phyloP scores from a whole-genome alignment of 2,797 vertebrate genomes.

The Rhadinocentrus ornatus region DNA sequence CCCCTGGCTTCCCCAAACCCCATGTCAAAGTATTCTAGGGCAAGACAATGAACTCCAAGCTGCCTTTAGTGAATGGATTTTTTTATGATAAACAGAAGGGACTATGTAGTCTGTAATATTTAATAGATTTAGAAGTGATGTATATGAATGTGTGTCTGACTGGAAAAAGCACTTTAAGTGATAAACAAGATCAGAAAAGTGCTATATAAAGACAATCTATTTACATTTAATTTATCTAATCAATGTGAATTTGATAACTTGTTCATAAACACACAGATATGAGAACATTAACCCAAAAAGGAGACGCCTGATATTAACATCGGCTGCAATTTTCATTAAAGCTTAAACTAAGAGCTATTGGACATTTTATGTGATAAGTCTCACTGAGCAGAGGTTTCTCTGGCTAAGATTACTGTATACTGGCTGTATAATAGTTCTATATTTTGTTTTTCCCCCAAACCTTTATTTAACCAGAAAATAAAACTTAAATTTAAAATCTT shows the following conservation, averaged over 20 bases:
- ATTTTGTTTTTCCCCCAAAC: background rate
- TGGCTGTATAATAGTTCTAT: background rate
- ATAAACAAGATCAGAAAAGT: background rate
- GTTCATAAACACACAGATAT: constrained; percentile 38
- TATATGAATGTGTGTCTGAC: background rate
- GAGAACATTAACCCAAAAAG: constrained; percentile 20
- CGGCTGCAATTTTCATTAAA: constrained; percentile 14
- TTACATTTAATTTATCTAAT: constrained; percentile 31
- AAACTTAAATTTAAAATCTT: background rate
- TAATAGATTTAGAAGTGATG: background rate
- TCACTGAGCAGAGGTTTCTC: constrained; percentile 3
- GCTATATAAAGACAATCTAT: background rate
- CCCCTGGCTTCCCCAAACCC: too few species aligned
- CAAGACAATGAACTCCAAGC: background rate
- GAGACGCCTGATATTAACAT: constrained; percentile 13
- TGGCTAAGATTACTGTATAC: background rate
- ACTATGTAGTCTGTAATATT: background rate
- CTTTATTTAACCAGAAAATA: background rate
- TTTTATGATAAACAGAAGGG: background rate
- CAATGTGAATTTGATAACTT: constrained; percentile 50
- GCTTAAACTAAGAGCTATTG: background rate
- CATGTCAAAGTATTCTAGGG: too few species aligned
- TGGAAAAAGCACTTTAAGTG: background rate
- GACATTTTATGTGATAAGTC: background rate
- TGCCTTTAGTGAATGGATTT: background rate